Evolutionary conservation across 1,140 invertebrate genomes (phyloP).

Genomic region (Drosophila nigromelanica): DNA sequence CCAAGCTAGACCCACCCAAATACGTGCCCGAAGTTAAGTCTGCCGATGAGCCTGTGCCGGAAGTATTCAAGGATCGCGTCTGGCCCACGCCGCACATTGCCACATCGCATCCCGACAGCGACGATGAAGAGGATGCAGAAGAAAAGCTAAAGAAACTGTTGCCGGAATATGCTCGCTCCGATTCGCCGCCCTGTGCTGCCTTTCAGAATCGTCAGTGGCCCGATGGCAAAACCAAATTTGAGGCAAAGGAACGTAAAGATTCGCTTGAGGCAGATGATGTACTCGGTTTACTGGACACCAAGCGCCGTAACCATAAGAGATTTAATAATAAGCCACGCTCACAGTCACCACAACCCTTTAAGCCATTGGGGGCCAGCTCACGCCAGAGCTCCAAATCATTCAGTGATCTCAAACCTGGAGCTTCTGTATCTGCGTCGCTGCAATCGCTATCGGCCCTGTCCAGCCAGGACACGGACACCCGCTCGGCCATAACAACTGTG

Average conservation of each 20-base stretch:
- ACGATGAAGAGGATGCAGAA: slow-evolving; percentile 39
- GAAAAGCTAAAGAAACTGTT: slow-evolving; percentile 37
- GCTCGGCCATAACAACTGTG: slow-evolving; percentile 64
- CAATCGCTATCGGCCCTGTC: slow-evolving; percentile 67
- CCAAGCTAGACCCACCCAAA: slow-evolving; percentile 53
- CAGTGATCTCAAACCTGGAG: slow-evolving; percentile 61
- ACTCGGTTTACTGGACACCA: slow-evolving; percentile 27
- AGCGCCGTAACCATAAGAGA: slow-evolving; percentile 23
- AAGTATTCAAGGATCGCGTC: slow-evolving; percentile 71
- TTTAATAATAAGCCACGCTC: slow-evolving; percentile 62
- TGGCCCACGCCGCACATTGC: slow-evolving; percentile 72
- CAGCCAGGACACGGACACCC: slow-evolving; percentile 63
- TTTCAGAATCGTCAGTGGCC: slow-evolving; percentile 77
- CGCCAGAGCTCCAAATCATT: slow-evolving; percentile 62
- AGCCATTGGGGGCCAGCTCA: slow-evolving; percentile 50
- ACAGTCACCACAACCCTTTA: slow-evolving; percentile 63
- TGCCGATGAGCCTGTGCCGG: slow-evolving; percentile 58
- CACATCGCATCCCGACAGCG: slow-evolving; percentile 15
- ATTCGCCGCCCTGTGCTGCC: slow-evolving; percentile 58
- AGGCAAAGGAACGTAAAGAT: slow-evolving; percentile 15
- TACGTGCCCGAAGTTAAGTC: slow-evolving; percentile 53
- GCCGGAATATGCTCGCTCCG: slow-evolving; percentile 68
- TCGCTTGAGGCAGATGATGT: slow-evolving; percentile 50
- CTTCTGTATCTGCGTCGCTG: slow-evolving; percentile 30
- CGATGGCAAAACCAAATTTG: slow-evolving; percentile 71